Base-by-base conservation (phyloP, 2,888 invertebrate genomes). In the Trichacis sp. region DNA sequence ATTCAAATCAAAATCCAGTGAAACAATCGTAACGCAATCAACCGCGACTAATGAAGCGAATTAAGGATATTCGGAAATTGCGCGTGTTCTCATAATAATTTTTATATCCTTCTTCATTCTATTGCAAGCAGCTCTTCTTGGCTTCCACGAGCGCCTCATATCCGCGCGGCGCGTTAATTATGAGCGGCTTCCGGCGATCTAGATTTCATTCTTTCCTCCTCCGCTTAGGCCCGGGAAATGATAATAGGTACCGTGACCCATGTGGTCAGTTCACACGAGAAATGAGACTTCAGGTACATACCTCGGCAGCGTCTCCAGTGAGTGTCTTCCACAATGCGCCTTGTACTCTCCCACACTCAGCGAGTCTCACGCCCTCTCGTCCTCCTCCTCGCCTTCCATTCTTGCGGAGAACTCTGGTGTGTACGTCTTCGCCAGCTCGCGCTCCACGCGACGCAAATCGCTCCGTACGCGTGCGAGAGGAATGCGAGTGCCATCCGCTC, bases 211-310 rank as follows among this genome's bases (percentile, higher is more conserved):
- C 83, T 83, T 82, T 80, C 75, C 77, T 73, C 70, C 73, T 66
- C 49, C 70, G 73, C 77, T 74, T 75, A 74, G 73, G 67, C 73
- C 68, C 76, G 80, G 83, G 80, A 82, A 82, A 83, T 81, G 83
- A 84, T 84, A 83, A 83, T 84, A 83, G 81, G 80, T 80, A 82
- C 83, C 24, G 83, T 84, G 84, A 84, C 83, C 84, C 83, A 78
- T 82, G 84, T 84, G 84, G 84, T 84, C 84, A 84, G 84, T 84
- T 84, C 84, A 84, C 84, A 84, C 84, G 84, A 82, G 80, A 79
- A 81, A 81, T 74, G 78, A 81, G 81, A 79, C 76, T 75, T 69
- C 64, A 68, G 64, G 72, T 71, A 71, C 73, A 72, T 53, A 53
- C 64, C 48, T 60, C 4, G 62, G 58, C 59, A 55, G 58, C 45